A percentile compares a stretch with the other conserved stretches of the same genome.
These are phyloP conservation scores for Drosophila eugracilis DNA, from an alignment of 1,140 invertebrate genomes.

Conservation along the genomic window DNA sequence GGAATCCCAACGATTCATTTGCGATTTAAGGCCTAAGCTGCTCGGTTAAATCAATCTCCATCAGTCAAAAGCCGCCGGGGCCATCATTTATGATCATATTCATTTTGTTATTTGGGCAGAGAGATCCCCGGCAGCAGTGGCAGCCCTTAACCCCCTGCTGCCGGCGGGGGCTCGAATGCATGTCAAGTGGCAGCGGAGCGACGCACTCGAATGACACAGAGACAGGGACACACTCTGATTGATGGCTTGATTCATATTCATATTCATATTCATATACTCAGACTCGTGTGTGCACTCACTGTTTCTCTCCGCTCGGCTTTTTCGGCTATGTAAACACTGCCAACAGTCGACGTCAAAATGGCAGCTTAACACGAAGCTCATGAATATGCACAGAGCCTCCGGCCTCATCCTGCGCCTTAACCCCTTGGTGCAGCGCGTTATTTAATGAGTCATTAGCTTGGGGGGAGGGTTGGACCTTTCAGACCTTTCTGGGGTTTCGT, in stretches of 20 bases:
- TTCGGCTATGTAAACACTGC: slow-evolving; percentile 61
- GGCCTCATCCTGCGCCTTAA: background rate
- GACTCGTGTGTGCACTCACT: slow-evolving; percentile 54
- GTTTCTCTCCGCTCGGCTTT: slow-evolving; percentile 11
- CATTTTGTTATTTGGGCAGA: slow-evolving; percentile 20
- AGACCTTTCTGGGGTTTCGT: background rate
- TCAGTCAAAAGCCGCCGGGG: background rate
- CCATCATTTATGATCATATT: slow-evolving; percentile 23
- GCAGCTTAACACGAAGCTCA: slow-evolving; percentile 82
- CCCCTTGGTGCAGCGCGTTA: slow-evolving; percentile 60
- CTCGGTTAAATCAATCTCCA: slow-evolving; percentile 10
- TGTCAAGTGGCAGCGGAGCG: slow-evolving; percentile 59
- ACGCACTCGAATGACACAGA: slow-evolving; percentile 43
- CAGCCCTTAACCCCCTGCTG: slow-evolving; percentile 1
- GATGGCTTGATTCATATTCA: slow-evolving; percentile 68
- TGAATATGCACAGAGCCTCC: slow-evolving; percentile 70
- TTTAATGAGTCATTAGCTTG: slow-evolving; percentile 79
- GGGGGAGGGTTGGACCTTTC: background rate
- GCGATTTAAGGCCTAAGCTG: background rate
- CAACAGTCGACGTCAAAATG: slow-evolving; percentile 73
- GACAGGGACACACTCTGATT: slow-evolving; percentile 53
- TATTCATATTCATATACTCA: slow-evolving; percentile 55
- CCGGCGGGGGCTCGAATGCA: slow-evolving; percentile 36
- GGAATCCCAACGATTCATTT: background rate
- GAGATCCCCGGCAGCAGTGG: no score